Evolutionary conservation across 2,797 vertebrate genomes (phyloP).

Genomic region (Linurgus olivaceus): DNA sequence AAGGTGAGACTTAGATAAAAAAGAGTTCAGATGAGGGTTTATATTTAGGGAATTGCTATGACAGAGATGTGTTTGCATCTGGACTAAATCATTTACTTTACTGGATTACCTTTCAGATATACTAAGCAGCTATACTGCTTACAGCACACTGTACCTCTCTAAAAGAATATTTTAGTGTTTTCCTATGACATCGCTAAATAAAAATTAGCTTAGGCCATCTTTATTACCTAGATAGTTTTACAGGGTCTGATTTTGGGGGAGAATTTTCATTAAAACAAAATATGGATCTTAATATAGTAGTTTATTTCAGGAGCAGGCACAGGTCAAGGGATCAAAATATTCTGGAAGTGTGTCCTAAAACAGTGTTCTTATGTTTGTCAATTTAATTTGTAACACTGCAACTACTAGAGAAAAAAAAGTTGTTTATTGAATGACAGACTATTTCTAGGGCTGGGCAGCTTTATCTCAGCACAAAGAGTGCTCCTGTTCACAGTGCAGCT

Average conservation of each 20-base stretch:
- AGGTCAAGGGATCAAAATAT: background rate
- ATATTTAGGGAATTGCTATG: background rate
- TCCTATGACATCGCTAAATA: background rate
- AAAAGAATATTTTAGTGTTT: background rate
- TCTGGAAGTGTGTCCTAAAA: background rate
- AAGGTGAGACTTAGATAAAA: background rate
- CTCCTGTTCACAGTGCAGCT: constrained; percentile 36
- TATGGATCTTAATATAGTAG: background rate
- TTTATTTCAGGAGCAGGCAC: background rate
- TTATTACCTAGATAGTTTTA: background rate
- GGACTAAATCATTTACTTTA: background rate
- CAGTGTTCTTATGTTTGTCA: background rate
- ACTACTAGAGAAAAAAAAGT: background rate
- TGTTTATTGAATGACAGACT: background rate
- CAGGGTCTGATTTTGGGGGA: background rate
- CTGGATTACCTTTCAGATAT: background rate
- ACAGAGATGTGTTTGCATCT: background rate
- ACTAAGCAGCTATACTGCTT: background rate
- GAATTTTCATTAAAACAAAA: background rate
- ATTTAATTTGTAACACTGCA: background rate
- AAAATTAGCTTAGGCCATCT: background rate
- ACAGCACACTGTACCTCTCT: background rate
- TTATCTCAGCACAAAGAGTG: background rate
- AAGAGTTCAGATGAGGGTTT: background rate
- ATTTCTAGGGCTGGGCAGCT: background rate